These are phyloP conservation scores for Diabrotica undecimpunctata DNA, from an alignment of 1,140 invertebrate genomes.

Conservation along the genomic window DNA sequence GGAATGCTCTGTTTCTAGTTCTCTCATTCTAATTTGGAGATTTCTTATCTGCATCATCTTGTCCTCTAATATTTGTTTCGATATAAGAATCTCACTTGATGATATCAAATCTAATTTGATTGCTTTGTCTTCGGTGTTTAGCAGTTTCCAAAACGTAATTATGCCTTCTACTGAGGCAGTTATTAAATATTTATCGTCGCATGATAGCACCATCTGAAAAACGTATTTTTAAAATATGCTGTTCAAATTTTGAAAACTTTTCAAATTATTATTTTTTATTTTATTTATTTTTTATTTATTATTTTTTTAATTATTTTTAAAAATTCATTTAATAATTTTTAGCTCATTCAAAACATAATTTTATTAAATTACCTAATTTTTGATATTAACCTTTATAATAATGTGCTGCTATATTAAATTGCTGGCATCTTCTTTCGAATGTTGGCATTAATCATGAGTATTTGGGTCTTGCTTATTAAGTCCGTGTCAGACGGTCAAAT, in stretches of 20 bases:
- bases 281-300: neutral
- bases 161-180: slow-evolving; percentile 71
- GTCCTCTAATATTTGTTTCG: slow-evolving; percentile 59
- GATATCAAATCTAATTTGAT: slow-evolving; percentile 66
- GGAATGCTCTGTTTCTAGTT: slow-evolving; percentile 68
- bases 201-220: slow-evolving; percentile 62
- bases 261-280: neutral
- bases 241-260: too few relatives aligned
- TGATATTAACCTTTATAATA: too few relatives aligned
- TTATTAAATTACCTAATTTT: too few relatives aligned
- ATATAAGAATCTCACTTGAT: slow-evolving; percentile 72
- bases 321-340: neutral
- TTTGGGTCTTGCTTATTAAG: too few relatives aligned
- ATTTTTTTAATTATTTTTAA: neutral
- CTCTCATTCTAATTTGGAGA: slow-evolving; percentile 62
- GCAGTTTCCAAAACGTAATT: slow-evolving; percentile 80
- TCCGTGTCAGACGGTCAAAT: too few relatives aligned
- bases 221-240: too few relatives aligned
- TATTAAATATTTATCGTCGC: slow-evolving; percentile 75
- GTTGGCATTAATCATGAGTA: too few relatives aligned
- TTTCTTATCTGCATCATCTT: slow-evolving; percentile 61
- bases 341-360: too few relatives aligned
- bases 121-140: slow-evolving; percentile 69
- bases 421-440: too few relatives aligned
- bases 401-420: too few relatives aligned